Conservation (phyloP, 2,888 invertebrate genomes). For the Agapostemon virescens region DNA sequence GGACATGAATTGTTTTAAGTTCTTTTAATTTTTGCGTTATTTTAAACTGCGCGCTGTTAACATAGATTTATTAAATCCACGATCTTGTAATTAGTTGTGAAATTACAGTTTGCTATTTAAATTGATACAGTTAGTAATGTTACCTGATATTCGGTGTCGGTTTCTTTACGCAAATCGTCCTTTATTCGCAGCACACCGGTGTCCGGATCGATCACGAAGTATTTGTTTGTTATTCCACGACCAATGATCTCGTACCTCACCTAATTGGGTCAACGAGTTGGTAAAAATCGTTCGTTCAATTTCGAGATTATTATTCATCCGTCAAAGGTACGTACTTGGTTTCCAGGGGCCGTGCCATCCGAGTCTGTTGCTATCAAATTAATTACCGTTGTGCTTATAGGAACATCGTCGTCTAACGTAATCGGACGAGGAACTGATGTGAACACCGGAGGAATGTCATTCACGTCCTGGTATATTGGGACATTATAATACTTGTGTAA, state of each 20-base stretch:
- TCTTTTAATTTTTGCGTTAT: too few relatives aligned
- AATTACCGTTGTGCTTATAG: constrained; percentile 90
- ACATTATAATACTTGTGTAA: not conserved
- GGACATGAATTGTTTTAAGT: too few relatives aligned
- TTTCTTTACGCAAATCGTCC: constrained; percentile 92
- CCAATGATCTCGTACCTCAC: constrained; percentile 90
- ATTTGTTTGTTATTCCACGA: constrained; percentile 89
- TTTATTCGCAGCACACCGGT: constrained; percentile 90
- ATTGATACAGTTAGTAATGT: not conserved
- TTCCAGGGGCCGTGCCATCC: constrained; percentile 92
- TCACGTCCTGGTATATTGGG: constrained; percentile 85
- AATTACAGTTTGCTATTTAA: not conserved
- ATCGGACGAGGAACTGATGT: constrained; percentile 91
- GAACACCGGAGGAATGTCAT: constrained; percentile 94
- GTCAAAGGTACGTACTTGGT: constrained; percentile 82
- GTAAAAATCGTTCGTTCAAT: not conserved
- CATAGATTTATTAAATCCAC: too few relatives aligned
- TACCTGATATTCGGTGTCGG: constrained; percentile 93
- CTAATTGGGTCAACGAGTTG: constrained; percentile 65
- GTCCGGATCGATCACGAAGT: constrained; percentile 93
- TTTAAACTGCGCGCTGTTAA: too few relatives aligned
- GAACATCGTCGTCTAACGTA: constrained; percentile 90
- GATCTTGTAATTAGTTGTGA: not conserved
- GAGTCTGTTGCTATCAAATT: constrained; percentile 90
- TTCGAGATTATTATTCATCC: not conserved